phyloP scores from a whole-genome alignment of 2,113 vertebrate species.

The Gyps fulvus region DNA sequence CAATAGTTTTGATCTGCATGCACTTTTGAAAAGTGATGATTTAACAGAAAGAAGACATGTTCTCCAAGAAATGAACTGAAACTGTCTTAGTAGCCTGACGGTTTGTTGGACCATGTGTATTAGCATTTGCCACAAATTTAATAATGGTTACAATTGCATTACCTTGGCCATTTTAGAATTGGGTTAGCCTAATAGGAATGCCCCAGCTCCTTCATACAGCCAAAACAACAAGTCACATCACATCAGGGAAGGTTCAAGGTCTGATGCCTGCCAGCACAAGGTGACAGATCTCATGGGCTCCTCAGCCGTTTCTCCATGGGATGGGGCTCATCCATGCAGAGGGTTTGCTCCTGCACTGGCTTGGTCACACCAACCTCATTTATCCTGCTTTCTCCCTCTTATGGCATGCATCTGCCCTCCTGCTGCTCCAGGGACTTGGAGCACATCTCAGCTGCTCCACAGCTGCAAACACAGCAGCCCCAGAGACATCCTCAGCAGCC shows the following conservation, averaged over 20 bases:
- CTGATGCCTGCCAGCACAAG: neutral
- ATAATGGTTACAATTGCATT: neutral
- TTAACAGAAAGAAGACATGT: neutral
- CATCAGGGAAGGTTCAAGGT: neutral
- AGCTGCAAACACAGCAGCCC: neutral
- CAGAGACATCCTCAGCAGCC: neutral
- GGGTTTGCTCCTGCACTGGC: neutral
- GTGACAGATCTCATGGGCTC: neutral
- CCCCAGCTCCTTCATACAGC: neutral
- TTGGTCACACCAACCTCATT: neutral
- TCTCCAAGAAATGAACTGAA: neutral
- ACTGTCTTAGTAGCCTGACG: accelerated
- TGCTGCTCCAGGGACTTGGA: too few species aligned
- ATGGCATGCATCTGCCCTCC: neutral
- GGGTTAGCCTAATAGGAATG: neutral
- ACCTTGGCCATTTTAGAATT: neutral
- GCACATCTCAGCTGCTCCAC: neutral
- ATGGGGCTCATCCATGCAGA: neutral
- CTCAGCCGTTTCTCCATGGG: neutral
- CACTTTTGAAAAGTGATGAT: neutral
- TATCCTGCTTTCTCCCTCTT: neutral
- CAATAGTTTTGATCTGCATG: neutral
- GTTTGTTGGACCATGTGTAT: neutral
- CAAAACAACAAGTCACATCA: neutral
- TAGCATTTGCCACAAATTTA: neutral